Percentiles rank a stretch among this genome's conserved stretches.
phyloP scores from a whole-genome alignment of 2,797 vertebrate genomes.

The Hozukius guyotensis region DNA sequence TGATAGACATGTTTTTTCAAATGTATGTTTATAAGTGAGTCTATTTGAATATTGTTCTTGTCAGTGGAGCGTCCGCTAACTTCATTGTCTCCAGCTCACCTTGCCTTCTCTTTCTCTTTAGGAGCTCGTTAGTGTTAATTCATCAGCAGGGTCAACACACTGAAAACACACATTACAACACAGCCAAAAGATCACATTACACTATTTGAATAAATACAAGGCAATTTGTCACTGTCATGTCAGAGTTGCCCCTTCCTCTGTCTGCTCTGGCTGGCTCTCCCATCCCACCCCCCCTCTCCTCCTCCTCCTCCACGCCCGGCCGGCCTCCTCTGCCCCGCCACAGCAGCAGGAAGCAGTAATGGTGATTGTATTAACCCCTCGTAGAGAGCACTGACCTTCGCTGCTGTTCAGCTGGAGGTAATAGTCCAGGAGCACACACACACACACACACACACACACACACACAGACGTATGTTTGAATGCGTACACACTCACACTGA shows the following conservation, averaged over 20 bases:
- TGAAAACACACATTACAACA: constrained; percentile 90
- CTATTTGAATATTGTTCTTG: constrained; percentile 2
- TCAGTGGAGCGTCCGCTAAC: constrained; percentile 10
- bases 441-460: neutral
- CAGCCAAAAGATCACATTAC: constrained; percentile 90
- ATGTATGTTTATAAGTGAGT: neutral
- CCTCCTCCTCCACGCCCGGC: constrained; percentile 13
- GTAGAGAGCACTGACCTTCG: constrained; percentile 78
- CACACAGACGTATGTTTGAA: neutral
- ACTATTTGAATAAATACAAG: constrained; percentile 96
- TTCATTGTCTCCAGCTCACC: constrained; percentile 44
- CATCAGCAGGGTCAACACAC: constrained; percentile 87
- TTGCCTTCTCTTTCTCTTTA: constrained; percentile 39
- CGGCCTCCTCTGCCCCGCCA: constrained; percentile 45
- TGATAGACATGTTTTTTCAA: neutral
- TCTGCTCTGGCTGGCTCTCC: constrained; percentile 50
- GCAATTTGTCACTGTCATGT: constrained; percentile 98
- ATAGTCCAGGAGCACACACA: constrained; percentile 62
- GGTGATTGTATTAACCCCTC: constrained; percentile 91
- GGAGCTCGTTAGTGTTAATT: constrained; percentile 89
- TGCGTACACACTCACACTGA: neutral
- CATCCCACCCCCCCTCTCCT: constrained; percentile 58
- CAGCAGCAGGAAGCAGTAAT: constrained; percentile 90
- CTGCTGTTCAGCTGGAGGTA: constrained; percentile 84
- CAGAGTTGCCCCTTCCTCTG: constrained; percentile 80